Percentiles rank a stretch among this genome's conserved stretches.
phyloP scores from a whole-genome alignment of 2,113 vertebrate genomes.

The Thalassoma bifasciatum region DNA sequence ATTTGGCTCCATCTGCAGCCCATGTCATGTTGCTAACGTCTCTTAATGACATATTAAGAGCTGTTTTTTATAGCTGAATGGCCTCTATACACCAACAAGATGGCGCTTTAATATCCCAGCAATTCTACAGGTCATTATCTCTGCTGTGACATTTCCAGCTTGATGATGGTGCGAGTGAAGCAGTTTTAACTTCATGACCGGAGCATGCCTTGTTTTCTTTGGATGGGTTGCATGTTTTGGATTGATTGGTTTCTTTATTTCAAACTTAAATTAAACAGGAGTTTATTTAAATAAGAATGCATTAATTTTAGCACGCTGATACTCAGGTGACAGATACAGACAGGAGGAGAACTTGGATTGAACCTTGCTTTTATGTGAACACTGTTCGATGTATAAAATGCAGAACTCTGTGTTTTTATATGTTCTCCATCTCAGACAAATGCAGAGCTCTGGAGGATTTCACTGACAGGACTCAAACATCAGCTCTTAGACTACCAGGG shows the following conservation, averaged over 20 bases:
- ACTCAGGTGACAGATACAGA: no score
- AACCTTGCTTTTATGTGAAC: no score
- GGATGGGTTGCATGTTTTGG: not conserved
- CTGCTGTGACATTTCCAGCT: slow-evolving; percentile 34
- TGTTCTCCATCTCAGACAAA: slow-evolving; percentile 1
- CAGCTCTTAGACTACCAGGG: not conserved
- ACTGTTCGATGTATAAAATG: no score
- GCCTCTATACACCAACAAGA: slow-evolving; percentile 32
- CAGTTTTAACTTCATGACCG: not conserved
- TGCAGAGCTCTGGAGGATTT: not conserved
- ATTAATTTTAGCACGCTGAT: no score
- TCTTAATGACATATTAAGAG: slow-evolving; percentile 67
- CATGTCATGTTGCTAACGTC: slow-evolving; percentile 68
- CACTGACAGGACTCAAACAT: slow-evolving; percentile 1
- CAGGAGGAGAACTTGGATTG: no score
- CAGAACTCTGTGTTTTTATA: not conserved
- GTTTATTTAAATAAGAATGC: no score
- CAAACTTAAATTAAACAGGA: no score
- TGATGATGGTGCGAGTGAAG: slow-evolving; percentile 11
- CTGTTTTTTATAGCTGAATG: slow-evolving; percentile 13
- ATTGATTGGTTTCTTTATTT: not conserved
- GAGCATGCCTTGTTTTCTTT: not conserved
- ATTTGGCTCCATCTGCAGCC: slow-evolving; percentile 72
- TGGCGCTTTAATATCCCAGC: slow-evolving; percentile 32
- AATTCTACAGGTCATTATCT: slow-evolving; percentile 34